Conservation (phyloP, 2,888 invertebrate genomes). For the Phrixothrix hirtus region DNA sequence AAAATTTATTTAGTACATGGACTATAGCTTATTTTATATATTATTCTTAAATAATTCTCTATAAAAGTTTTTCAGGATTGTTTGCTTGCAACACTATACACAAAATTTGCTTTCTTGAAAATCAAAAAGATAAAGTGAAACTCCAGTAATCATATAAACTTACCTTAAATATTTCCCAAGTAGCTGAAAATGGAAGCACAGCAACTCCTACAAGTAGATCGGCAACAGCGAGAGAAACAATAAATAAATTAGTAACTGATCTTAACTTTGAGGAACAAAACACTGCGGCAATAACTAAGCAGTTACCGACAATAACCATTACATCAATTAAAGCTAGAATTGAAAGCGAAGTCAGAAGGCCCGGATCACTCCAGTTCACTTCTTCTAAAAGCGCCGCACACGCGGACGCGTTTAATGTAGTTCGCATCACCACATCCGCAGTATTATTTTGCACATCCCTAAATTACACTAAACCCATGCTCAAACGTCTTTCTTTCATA, state of each 20-base stretch:
- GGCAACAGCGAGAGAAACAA: slow-evolving; percentile 94
- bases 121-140: too few species aligned
- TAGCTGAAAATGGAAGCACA: slow-evolving; percentile 94
- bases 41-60: too few species aligned
- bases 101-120: too few species aligned
- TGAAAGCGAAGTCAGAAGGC: slow-evolving; percentile 75
- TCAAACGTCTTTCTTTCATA: slow-evolving; percentile 16
- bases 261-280: slow-evolving; percentile 88
- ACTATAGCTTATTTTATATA: too few species aligned
- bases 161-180: slow-evolving; percentile 90
- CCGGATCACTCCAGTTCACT: slow-evolving; percentile 82
- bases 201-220: slow-evolving; percentile 94
- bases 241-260: slow-evolving; percentile 95
- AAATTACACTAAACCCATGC: slow-evolving; percentile 17
- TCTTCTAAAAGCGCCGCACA: slow-evolving; percentile 79
- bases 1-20: too few species aligned
- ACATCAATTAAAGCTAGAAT: slow-evolving; percentile 82
- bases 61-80: too few species aligned
- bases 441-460: slow-evolving; percentile 22
- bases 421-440: slow-evolving; percentile 61
- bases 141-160: too few species aligned
- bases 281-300: slow-evolving; percentile 90
- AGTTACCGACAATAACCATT: slow-evolving; percentile 87
- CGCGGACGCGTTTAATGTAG: slow-evolving; percentile 78
- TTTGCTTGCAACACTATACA: too few species aligned